phyloP scores from a whole-genome alignment of 2,888 invertebrate genomes.

The Stenodema calcarata region DNA sequence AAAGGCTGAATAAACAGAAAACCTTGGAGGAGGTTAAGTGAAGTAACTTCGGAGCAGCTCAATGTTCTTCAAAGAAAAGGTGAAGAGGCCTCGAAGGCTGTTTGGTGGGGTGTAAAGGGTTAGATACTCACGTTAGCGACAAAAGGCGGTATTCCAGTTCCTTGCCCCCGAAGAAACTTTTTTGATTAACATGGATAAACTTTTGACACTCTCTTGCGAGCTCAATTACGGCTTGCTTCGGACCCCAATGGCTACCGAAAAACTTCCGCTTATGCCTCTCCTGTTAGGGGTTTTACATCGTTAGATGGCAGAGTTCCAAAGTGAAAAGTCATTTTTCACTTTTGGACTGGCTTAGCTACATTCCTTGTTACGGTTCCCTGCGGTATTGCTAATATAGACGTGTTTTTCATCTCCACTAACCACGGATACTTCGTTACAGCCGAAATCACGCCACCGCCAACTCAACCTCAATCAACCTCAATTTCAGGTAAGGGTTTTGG shows the following conservation, averaged over 20 bases:
- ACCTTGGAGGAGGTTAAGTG: neutral
- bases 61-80: neutral
- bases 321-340: neutral
- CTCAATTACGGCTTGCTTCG: conserved; percentile 11
- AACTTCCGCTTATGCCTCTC: neutral
- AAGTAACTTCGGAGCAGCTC: neutral
- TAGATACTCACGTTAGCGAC: neutral
- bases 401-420: neutral
- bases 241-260: neutral
- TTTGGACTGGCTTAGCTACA: neutral
- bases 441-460: neutral
- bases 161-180: neutral
- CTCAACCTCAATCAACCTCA: neutral
- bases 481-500: neutral
- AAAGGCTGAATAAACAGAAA: neutral
- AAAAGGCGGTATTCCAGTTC: neutral
- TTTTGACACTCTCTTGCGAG: conserved; percentile 20
- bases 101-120: neutral
- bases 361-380: neutral
- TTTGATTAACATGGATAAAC: conserved; percentile 24
- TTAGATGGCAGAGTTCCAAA: neutral
- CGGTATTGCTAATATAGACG: neutral
- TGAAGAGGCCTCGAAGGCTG: neutral
- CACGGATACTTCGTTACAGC: no score
- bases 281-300: neutral